Base-by-base conservation (phyloP, 2,797 vertebrate genomes). In the Steatocranus sp. region DNA sequence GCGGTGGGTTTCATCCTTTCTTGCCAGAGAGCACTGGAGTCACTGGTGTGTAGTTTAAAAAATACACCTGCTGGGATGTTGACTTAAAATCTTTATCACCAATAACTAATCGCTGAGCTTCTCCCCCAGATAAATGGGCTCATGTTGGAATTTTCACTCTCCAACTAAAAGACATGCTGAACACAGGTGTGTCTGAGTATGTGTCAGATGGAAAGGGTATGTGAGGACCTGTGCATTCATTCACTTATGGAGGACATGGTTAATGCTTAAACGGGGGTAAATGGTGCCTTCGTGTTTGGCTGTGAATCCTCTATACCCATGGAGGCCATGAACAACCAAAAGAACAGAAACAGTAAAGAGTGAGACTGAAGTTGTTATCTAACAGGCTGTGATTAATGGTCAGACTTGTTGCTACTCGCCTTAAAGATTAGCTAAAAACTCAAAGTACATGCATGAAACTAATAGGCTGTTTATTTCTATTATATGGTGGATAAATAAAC, bases 11-110 rank as follows among this genome's bases (percentile, higher is more conserved):
- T 79, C 70, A 85, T 87, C 80, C 77, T 95, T 95, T 95, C 95
- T 95, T 92, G 92, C 50, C 79, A 87, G 70, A 46, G 80, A 34
- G 41, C 79, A 93, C 86, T 85, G 90, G 86, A 93, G 90, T 89
- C 88, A 83, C 86, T 87, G 12, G 10, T 79, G 86, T 76, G 94
- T 91, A 91, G 93, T 94, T 46, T 5, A 11, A 83, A 94, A 94
- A 79, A 32, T 91, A 95, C 97, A 98, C 97, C 97, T 98, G 98
- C 96, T 92, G 90, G 92, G 94, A 89, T 98, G 97, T 98, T 98
- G 96, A 97, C 97, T 96, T 94, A 96, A 97, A 97, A 97, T 97
- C 97, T 96, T 95, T 93, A 95, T 97, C 95, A 94, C 95, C 94
- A 96, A 97, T 96, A 97, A 95, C 95, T 97, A 97, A 97, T 97